A percentile compares a stretch with the other conserved stretches of the same genome.
phyloP scores from a whole-genome alignment of 2,888 invertebrate genomes.

The Pristionchus entomophagus region DNA sequence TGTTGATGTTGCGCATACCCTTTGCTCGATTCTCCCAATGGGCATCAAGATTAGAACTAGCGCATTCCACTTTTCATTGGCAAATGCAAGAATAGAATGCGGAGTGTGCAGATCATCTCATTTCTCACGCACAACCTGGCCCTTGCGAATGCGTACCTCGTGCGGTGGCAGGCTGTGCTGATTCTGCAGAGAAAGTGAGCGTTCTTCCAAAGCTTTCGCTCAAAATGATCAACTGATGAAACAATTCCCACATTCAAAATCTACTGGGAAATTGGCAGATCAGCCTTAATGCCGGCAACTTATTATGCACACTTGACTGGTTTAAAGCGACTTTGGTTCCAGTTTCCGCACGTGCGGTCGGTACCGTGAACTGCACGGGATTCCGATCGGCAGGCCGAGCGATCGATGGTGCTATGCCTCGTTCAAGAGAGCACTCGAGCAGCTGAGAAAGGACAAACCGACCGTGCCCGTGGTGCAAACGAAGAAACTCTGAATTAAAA shows the following conservation, averaged over 20 bases:
- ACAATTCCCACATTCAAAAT: no score
- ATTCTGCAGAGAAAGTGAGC: slow-evolving; percentile 13
- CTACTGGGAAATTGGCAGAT: no score
- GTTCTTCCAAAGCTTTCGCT: no score
- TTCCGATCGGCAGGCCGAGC: neutral
- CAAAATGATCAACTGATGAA: no score
- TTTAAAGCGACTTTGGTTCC: neutral
- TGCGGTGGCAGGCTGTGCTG: neutral
- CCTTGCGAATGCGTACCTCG: neutral
- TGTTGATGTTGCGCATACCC: no score
- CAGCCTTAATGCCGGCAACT: neutral
- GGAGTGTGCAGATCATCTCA: slow-evolving; percentile 38
- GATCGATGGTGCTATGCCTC: neutral
- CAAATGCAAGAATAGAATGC: no score
- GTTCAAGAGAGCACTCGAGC: neutral
- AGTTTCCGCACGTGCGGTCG: neutral
- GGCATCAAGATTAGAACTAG: neutral
- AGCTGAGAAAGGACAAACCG: neutral
- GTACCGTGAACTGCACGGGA: neutral
- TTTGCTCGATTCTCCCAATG: no score
- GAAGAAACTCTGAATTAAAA: neutral
- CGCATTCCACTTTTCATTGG: neutral
- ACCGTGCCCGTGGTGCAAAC: neutral
- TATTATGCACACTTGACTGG: no score
- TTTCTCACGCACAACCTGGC: neutral